These are phyloP conservation scores for Holothuria glaberrima DNA, from an alignment of 35 echinoderm and acorn worm genomes.

Conservation along the genomic window DNA sequence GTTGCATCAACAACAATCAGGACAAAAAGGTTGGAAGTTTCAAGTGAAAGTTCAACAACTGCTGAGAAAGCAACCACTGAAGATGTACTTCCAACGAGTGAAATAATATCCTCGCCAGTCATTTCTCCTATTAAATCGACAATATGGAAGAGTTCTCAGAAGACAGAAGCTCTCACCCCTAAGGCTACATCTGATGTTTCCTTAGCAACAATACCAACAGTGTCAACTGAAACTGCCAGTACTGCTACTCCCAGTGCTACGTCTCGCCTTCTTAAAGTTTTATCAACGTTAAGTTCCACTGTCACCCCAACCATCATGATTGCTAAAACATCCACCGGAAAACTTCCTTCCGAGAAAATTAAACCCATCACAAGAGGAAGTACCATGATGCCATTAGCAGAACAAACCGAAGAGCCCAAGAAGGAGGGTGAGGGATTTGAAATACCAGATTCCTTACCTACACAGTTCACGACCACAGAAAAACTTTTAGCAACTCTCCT, in stretches of 20 bases:
- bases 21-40: neutral
- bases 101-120: neutral
- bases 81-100: neutral
- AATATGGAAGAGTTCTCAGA: no score
- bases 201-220: neutral
- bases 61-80: neutral
- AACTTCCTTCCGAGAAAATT: no score
- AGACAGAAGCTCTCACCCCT: no score
- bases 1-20: no score
- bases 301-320: neutral
- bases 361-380: slow-evolving; percentile 4
- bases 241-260: slow-evolving; percentile 25
- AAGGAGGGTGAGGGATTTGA: neutral
- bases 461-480: neutral
- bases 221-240: neutral
- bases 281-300: neutral
- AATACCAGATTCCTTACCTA: neutral
- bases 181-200: neutral
- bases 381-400: neutral
- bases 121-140: neutral
- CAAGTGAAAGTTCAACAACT: neutral
- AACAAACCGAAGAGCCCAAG: slow-evolving; percentile 16
- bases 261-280: neutral
- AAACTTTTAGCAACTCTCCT: neutral
- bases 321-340: no score